A percentile compares a stretch with the other conserved stretches of the same genome.
phyloP scores from a whole-genome alignment of 2,113 vertebrate genomes.

The Eolophus roseicapilla region DNA sequence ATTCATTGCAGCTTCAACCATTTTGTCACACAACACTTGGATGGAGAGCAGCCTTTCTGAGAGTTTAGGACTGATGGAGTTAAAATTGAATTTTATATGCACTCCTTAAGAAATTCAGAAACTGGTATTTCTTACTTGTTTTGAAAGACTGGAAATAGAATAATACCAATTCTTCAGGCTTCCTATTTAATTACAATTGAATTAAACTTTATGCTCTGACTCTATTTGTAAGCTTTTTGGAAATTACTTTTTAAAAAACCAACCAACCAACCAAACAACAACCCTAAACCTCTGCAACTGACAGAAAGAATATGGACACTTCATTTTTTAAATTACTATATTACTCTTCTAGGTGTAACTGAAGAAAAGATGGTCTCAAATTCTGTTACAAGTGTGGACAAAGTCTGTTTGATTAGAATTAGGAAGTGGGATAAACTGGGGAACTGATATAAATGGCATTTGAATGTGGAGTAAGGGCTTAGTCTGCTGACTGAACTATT shows the following conservation, averaged over 20 bases:
- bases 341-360: not conserved
- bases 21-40: not conserved
- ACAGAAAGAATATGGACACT: not conserved
- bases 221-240: not conserved
- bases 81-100: not conserved
- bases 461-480: not conserved
- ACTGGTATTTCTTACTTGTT: not conserved
- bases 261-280: not conserved
- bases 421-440: not conserved
- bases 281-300: not conserved
- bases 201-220: not conserved
- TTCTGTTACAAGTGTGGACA: not conserved
- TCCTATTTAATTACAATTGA: not conserved
- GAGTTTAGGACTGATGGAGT: not conserved
- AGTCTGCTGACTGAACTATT: not conserved
- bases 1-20: not conserved
- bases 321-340: not conserved
- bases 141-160: not conserved
- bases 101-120: not conserved
- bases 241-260: not conserved
- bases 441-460: not conserved
- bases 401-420: not conserved
- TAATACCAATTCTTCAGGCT: not conserved
- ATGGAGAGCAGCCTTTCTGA: not conserved
- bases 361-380: not conserved